Evolutionary conservation across 2,113 vertebrate genomes (phyloP).

Genomic region (Rhinolophus ferrumequinum): DNA sequence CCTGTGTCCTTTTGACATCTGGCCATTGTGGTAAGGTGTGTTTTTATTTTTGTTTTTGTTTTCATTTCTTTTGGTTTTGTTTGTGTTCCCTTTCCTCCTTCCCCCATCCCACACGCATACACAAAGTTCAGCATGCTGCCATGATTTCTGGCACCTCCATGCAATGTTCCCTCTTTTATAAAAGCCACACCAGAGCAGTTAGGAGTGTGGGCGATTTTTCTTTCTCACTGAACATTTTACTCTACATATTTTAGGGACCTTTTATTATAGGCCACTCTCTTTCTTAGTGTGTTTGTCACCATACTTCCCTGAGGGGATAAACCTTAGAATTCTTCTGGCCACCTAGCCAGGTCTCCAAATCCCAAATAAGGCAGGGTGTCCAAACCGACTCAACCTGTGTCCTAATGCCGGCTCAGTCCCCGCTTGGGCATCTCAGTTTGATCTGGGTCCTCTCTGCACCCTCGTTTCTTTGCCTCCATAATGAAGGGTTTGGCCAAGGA

Average conservation of each 20-base stretch:
- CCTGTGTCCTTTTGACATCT: not conserved
- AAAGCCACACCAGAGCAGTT: not conserved
- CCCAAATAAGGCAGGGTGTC: not conserved
- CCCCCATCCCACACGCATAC: rapidly evolving
- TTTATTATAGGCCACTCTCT: not conserved
- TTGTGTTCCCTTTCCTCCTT: too few species aligned
- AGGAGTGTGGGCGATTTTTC: not conserved
- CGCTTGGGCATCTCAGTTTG: not conserved
- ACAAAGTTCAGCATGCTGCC: not conserved
- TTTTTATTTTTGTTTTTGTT: not conserved
- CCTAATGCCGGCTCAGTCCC: not conserved
- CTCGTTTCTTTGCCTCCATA: too few species aligned
- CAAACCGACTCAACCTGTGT: not conserved
- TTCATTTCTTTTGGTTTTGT: not conserved
- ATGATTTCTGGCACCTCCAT: not conserved
- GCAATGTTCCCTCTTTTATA: not conserved
- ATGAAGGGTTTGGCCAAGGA: not conserved
- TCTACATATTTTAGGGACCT: not conserved
- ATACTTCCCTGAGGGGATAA: not conserved
- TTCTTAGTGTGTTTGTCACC: not conserved
- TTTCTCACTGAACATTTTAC: not conserved
- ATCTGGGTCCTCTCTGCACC: not conserved
- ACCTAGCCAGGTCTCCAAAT: not conserved
- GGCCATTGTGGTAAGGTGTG: rapidly evolving
- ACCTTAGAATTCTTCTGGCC: not conserved